These are phyloP conservation scores for Phyllostomus discolor DNA, from an alignment of 2,113 vertebrate species.

Conservation along the genomic window DNA sequence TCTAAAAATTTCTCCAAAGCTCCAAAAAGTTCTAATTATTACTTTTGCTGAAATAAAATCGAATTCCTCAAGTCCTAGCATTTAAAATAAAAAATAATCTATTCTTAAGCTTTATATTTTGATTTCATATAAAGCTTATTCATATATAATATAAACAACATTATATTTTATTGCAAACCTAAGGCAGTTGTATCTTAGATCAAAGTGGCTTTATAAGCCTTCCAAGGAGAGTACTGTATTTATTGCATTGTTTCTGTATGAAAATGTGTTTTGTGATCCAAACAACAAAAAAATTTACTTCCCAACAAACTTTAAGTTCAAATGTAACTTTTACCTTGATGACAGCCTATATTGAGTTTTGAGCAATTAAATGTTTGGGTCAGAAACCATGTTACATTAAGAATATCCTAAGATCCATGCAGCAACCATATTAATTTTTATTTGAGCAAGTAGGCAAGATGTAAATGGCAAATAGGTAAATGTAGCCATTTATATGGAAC, in stretches of 20 bases:
- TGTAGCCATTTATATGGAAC: background rate
- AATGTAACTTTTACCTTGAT: slow-evolving; percentile 11
- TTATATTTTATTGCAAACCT: slow-evolving; percentile 61
- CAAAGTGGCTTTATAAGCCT: slow-evolving; percentile 46
- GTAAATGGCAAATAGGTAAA: background rate
- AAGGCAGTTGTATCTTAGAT: slow-evolving; percentile 38
- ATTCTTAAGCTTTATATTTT: slow-evolving; percentile 25
- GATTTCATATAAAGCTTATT: slow-evolving; percentile 32
- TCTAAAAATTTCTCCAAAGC: background rate
- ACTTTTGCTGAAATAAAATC: slow-evolving; percentile 47
- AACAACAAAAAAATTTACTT: slow-evolving; percentile 21
- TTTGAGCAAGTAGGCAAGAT: background rate
- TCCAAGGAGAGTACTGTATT: slow-evolving; percentile 34
- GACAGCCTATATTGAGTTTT: background rate
- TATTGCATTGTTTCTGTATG: slow-evolving; percentile 40
- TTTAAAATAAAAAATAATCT: slow-evolving; percentile 53
- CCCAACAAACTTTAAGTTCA: slow-evolving; percentile 14
- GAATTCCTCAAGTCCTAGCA: slow-evolving; percentile 49
- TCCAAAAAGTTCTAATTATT: slow-evolving; percentile 36
- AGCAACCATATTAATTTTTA: background rate
- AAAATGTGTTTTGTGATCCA: background rate
- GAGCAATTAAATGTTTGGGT: background rate
- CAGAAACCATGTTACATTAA: background rate
- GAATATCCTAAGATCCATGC: background rate
- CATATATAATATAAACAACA: slow-evolving; percentile 20